phyloP scores from a whole-genome alignment of 2,888 invertebrate species.

The Ochropleura leucogaster region DNA sequence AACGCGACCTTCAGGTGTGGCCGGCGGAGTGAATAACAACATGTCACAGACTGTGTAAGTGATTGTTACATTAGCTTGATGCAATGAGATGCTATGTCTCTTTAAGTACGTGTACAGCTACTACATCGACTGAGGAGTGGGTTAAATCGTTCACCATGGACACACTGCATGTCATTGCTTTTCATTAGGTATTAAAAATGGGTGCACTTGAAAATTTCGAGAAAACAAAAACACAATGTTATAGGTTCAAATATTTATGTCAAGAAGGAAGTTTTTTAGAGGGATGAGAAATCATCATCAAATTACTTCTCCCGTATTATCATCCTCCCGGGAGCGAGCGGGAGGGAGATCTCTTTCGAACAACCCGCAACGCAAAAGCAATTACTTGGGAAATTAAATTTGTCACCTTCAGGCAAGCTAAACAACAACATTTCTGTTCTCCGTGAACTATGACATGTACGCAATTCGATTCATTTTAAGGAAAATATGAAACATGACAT shows the following conservation, averaged over 20 bases:
- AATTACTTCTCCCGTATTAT: too few relatives aligned
- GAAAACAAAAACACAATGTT: background rate
- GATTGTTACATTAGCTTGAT: slow-evolving; percentile 61
- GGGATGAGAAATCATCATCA: too few relatives aligned
- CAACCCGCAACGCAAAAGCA: too few relatives aligned
- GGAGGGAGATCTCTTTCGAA: too few relatives aligned
- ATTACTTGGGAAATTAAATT: background rate
- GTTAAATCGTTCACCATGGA: slow-evolving; percentile 20
- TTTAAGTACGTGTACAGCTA: background rate
- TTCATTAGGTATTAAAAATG: background rate
- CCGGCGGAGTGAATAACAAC: slow-evolving; percentile 65
- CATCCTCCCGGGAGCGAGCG: too few relatives aligned
- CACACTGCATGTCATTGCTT: background rate
- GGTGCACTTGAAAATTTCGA: background rate
- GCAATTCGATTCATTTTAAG: background rate
- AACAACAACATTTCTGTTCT: background rate
- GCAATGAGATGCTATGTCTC: slow-evolving; percentile 52
- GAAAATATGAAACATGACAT: background rate
- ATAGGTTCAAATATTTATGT: background rate
- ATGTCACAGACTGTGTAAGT: slow-evolving; percentile 56
- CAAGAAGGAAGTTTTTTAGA: background rate
- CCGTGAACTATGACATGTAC: slow-evolving; percentile 10
- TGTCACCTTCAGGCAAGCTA: background rate
- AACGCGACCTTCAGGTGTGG: slow-evolving; percentile 77
- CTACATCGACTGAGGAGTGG: background rate